Conservation (phyloP, 2,888 invertebrate genomes). For the Dicyrtoma fusca region DNA sequence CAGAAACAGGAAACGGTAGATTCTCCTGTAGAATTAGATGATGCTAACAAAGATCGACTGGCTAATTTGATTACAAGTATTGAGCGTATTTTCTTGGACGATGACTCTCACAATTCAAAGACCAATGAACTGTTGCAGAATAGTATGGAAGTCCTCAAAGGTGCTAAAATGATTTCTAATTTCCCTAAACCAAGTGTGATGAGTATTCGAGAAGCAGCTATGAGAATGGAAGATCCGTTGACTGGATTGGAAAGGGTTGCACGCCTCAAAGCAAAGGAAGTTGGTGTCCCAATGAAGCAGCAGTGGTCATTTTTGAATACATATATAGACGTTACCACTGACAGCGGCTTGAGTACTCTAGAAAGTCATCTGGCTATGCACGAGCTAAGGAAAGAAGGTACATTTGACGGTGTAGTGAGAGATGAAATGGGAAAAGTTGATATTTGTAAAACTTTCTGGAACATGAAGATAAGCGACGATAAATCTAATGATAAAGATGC, state of each 20-base stretch:
- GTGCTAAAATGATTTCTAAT: constrained; percentile 25
- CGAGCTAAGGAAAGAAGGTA: constrained; percentile 1
- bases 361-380: constrained; percentile 69
- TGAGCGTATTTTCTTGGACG: constrained; percentile 16
- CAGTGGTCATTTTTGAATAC: constrained; percentile 88
- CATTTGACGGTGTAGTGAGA: neutral
- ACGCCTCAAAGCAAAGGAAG: constrained; percentile 71
- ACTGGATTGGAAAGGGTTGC: constrained; percentile 89
- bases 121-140: constrained; percentile 10
- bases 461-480: constrained; percentile 15
- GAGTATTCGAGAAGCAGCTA: constrained; percentile 60
- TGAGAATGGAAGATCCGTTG: constrained; percentile 70
- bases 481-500: constrained; percentile 8
- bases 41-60: constrained; percentile 8
- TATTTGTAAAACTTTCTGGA: constrained; percentile 19
- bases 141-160: constrained; percentile 27
- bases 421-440: constrained; percentile 20
- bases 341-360: constrained; percentile 73
- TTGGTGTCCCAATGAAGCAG: constrained; percentile 82
- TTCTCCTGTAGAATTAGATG: neutral
- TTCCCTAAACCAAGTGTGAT: constrained; percentile 31
- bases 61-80: constrained; percentile 23
- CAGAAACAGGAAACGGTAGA: constrained; percentile 1
- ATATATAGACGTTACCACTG: constrained; percentile 75
- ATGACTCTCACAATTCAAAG: constrained; percentile 2